Evolutionary conservation across 2,888 invertebrate genomes (phyloP), one percentile per base, ranked within the genome.

Genomic region (Resseliella maxima): DNA sequence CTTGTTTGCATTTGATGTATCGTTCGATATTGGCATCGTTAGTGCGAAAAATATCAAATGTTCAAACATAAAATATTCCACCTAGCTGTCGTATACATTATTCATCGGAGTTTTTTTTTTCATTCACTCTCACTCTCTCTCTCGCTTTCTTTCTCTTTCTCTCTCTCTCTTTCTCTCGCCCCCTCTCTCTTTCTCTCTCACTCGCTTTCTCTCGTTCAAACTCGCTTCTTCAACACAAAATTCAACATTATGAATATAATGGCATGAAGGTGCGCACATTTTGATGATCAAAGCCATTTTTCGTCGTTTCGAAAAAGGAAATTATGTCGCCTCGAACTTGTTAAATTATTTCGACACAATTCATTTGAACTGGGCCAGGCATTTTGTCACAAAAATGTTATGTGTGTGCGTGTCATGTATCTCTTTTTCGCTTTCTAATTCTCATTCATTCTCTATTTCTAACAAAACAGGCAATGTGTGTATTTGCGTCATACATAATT

Each of bases 291-390:
- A 72, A 72, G 72, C 72, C n/a, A 72, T 72, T 72, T 72, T 72
- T 72, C 72, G 6, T 72, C 31, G 31, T 31, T n/a, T 72, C 72
- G 72, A 59, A 24, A 12, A 15, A 15, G 72, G 72, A 72, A 72
- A 72, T 72, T 72, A 72, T 72, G 72, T 72, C 72, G 72, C 72
- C 72, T n/a, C 31, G 72, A 72, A 72, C 72, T 72, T 72, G 72
- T 72, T 72, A 72, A 72, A 72, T 72, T 72, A 72, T 72, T 72
- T 72, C 72, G 72, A 72, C 72, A 72, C 72, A 72, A 72, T 72
- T 72, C 72, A 72, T 72, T 72, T 72, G 72, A 72, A 72, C 35
- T 12, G 72, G 72, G 12, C 12, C 15, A 3, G 31, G 31, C 8
- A 72, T 72, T 31, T 72, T 72, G 12, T 1, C 24, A 27, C 24